Base-by-base conservation (phyloP, 2,888 invertebrate species). In the Aleiodes alternator region DNA sequence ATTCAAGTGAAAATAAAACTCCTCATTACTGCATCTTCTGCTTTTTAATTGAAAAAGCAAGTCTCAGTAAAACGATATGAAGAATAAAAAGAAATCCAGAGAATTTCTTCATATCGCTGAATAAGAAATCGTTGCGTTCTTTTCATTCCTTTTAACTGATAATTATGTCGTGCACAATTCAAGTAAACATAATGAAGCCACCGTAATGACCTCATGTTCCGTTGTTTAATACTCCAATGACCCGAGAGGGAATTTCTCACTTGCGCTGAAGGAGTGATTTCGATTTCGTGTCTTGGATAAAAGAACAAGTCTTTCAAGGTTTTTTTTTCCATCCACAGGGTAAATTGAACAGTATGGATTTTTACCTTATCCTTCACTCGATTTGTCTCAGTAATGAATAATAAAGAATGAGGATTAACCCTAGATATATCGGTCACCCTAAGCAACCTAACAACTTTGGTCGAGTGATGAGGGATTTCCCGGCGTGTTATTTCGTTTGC, bases 21-120 rank as follows among this genome's bases (percentile, higher is more conserved):
- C 16, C 59, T 64, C 64, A 48, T 48, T 64, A 48, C 48, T 38
- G 7, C 11, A n/a, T 23, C 14, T 61, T 31, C 16, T n/a, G 31
- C 29, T 48, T 4, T 38, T 59, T 69, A 59, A 72, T 23, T 29
- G 1, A 23, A 51, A 38, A 66, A 69, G 69, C 66, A 72, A 51
- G 64, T 70, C 31, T 48, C 23, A 61, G 34, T 43, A 8, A 43
- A 23, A 34, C 12, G 31, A 64, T 72, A 8, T 12, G 14, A 11
- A 31, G 53, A 53, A 53, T 56, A 51, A 68, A 75, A 72, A 68
- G 57, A 69, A 43, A 43, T 43, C 43, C 43, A 11, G 9, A 9
- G 64, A 38, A 70, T 70, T 51, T 34, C 55, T 66, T 68, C 16
- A 56, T 14, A 50, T 64, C 55, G 0, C 50, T 16, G n/a, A 34